Evolutionary conservation across 2,113 vertebrate species (phyloP).

Genomic region (Choloepus hoffmanni): DNA sequence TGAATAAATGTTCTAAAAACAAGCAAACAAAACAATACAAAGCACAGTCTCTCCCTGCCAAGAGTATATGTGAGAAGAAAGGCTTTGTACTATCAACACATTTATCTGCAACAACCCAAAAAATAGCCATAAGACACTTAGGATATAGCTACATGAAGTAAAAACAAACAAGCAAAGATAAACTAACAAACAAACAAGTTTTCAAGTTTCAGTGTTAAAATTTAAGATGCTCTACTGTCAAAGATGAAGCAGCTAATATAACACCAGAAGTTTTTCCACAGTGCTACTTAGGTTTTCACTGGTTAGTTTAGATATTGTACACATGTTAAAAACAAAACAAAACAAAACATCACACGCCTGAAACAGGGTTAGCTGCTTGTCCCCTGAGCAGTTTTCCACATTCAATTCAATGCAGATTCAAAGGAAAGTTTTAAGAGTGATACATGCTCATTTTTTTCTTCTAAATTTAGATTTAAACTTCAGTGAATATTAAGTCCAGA

Average conservation of each 20-base stretch:
- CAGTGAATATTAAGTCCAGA: slow-evolving; percentile 31
- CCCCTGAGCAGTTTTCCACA: slow-evolving; percentile 62
- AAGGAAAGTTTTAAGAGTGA: slow-evolving; percentile 48
- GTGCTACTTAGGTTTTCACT: neutral
- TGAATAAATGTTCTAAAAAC: neutral
- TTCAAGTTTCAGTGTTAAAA: slow-evolving; percentile 15
- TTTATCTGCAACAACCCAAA: neutral
- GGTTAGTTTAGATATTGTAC: slow-evolving; percentile 20
- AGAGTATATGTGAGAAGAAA: neutral
- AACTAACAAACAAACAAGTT: neutral
- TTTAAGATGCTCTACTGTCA: neutral
- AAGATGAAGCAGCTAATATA: neutral
- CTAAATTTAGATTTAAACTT: slow-evolving; percentile 54
- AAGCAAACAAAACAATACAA: neutral
- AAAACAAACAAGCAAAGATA: neutral
- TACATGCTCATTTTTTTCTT: neutral
- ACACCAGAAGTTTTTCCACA: neutral
- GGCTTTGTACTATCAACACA: neutral
- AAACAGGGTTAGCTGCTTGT: neutral
- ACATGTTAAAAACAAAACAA: slow-evolving; percentile 23
- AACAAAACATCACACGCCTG: neutral
- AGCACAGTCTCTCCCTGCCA: neutral
- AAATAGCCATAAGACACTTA: neutral
- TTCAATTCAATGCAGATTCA: slow-evolving; percentile 6
- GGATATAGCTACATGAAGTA: neutral